These are phyloP conservation scores for Odontocolon sp. DNA, from an alignment of 2,888 invertebrate species.

Conservation along the genomic window DNA sequence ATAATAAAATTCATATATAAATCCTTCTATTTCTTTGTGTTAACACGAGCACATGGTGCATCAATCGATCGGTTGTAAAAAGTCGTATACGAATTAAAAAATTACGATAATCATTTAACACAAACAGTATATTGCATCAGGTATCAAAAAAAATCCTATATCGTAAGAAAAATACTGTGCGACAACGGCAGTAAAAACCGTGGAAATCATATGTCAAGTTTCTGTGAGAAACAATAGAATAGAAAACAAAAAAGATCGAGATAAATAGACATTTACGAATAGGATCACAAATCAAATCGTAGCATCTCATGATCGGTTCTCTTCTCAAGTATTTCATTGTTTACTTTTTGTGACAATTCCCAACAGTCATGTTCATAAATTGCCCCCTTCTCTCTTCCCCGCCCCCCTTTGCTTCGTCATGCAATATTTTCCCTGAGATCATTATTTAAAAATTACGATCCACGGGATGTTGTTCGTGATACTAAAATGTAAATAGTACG, in stretches of 20 bases:
- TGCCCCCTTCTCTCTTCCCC: not conserved
- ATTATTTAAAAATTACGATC: not conserved
- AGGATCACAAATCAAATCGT: conserved; percentile 28
- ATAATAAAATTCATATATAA: conserved; percentile 17
- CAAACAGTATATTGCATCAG: conserved; percentile 10
- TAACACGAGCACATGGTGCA: not conserved
- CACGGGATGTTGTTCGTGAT: not conserved
- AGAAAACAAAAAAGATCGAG: not conserved
- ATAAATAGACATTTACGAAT: not conserved
- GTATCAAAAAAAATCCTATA: conserved; percentile 22
- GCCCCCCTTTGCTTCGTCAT: conserved; percentile 14
- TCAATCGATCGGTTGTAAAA: conserved; percentile 10
- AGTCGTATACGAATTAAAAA: not conserved
- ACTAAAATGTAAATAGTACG: not conserved
- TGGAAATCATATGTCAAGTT: conserved; percentile 12
- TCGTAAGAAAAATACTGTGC: conserved; percentile 21
- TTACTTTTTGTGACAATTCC: conserved; percentile 11
- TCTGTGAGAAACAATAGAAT: conserved; percentile 29
- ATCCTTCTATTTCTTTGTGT: not conserved
- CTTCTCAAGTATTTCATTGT: not conserved
- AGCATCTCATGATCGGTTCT: conserved; percentile 20
- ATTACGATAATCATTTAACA: not conserved
- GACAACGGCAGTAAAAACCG: conserved; percentile 17
- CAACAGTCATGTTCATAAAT: not conserved
- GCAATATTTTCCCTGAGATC: conserved; percentile 19